These are phyloP conservation scores for Hestina assimilis DNA, from an alignment of 1,140 invertebrate genomes.

Conservation along the genomic window DNA sequence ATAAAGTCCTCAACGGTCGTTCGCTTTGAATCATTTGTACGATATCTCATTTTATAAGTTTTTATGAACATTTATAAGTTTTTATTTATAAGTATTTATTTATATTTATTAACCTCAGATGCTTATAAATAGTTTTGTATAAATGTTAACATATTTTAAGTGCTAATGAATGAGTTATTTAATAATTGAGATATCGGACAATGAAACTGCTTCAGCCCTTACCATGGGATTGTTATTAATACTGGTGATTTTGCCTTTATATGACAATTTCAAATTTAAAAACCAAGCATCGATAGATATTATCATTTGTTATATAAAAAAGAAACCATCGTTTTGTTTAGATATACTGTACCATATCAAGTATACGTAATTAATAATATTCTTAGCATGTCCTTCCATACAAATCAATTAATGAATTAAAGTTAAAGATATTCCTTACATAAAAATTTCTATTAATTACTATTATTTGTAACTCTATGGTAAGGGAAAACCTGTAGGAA, in stretches of 20 bases:
- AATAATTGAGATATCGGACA: slow-evolving; percentile 39
- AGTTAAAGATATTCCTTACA: no score
- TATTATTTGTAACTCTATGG: slow-evolving; percentile 36
- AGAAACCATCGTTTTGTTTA: no score
- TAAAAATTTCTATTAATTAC: slow-evolving; percentile 22
- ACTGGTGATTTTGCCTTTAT: slow-evolving; percentile 31
- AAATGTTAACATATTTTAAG: no score
- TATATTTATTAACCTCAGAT: neutral
- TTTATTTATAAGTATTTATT: neutral
- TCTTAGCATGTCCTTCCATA: no score
- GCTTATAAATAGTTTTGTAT: no score
- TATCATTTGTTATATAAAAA: no score
- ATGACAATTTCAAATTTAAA: no score
- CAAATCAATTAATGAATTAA: no score
- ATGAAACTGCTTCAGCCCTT: slow-evolving; percentile 30
- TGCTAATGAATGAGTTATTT: no score
- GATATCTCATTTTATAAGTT: slow-evolving; percentile 35
- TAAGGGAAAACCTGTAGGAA: slow-evolving; percentile 36
- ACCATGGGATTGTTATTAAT: slow-evolving; percentile 44
- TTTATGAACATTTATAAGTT: neutral
- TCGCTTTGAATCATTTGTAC: slow-evolving; percentile 29
- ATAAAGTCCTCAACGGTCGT: slow-evolving; percentile 27
- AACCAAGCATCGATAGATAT: no score
- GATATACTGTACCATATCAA: no score
- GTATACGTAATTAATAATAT: no score